A percentile compares a stretch with the other conserved stretches of the same genome.
Evolutionary conservation across 2,888 invertebrate species (phyloP).

Genomic region (Limnephilus auricula): DNA sequence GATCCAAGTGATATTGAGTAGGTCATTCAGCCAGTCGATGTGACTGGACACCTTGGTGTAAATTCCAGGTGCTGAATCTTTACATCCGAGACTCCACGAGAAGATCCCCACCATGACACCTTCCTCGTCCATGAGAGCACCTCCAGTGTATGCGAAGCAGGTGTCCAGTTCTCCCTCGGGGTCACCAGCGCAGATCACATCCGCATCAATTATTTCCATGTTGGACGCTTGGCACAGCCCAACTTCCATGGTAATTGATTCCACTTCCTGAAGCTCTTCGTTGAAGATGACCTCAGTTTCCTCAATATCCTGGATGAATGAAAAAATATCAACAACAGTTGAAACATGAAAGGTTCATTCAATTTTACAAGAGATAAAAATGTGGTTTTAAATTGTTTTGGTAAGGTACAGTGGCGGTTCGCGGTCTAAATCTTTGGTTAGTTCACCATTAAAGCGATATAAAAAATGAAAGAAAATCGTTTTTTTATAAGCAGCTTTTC

Average conservation of each 20-base stretch:
- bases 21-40: neutral
- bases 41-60: neutral
- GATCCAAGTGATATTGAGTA: neutral
- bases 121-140: neutral
- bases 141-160: neutral
- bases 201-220: neutral
- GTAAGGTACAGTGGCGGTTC: too few species aligned
- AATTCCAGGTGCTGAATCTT: neutral
- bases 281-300: neutral
- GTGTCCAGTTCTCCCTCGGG: too few species aligned
- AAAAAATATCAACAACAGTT: neutral
- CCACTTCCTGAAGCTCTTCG: neutral
- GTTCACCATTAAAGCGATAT: too few species aligned
- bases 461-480: too few species aligned
- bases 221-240: neutral
- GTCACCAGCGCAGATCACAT: neutral
- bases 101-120: neutral
- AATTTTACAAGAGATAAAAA: too few species aligned
- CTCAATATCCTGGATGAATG: neutral
- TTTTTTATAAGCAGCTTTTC: too few species aligned
- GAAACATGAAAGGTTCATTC: neutral
- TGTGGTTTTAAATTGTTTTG: too few species aligned
- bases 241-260: neutral
- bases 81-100: neutral
- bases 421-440: too few species aligned